Evolutionary conservation across 2,113 vertebrate genomes (phyloP).

Genomic region (Zonotrichia leucophrys): DNA sequence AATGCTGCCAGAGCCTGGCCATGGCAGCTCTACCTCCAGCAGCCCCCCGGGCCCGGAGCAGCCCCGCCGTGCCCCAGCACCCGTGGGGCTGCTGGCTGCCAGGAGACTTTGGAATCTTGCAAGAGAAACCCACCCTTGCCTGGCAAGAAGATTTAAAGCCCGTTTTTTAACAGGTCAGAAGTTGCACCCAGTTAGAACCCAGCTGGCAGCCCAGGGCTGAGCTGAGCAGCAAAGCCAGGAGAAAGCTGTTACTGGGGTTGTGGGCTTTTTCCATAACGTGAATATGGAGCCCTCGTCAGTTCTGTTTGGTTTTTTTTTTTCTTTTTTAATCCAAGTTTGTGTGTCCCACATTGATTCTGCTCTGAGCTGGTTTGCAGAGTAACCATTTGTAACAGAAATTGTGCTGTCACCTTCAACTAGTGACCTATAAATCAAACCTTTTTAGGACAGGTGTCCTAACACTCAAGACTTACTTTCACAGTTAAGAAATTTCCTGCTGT

Average conservation of each 20-base stretch:
- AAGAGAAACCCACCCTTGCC: background rate
- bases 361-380: constrained; percentile 40
- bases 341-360: constrained; percentile 10
- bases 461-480: constrained; percentile 37
- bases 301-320: background rate
- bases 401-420: constrained; percentile 34
- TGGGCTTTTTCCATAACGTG: background rate
- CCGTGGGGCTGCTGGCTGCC: background rate
- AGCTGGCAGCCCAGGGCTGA: background rate
- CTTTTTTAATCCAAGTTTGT: background rate
- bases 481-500: constrained; percentile 54
- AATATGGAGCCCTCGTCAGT: background rate
- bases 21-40: constrained; percentile 37
- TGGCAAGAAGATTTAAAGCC: background rate
- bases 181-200: background rate
- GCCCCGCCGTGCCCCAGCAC: background rate
- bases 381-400: constrained; percentile 18
- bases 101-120: background rate
- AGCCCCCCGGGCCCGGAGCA: background rate
- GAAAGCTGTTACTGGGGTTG: background rate
- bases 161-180: background rate
- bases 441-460: constrained; percentile 13
- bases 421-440: background rate
- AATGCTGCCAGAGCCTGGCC: background rate
- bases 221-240: background rate